Base-by-base conservation (phyloP, 30 jellyfish, hydroid and myxozoan species). In the Chrysaora quinquecirrha region DNA sequence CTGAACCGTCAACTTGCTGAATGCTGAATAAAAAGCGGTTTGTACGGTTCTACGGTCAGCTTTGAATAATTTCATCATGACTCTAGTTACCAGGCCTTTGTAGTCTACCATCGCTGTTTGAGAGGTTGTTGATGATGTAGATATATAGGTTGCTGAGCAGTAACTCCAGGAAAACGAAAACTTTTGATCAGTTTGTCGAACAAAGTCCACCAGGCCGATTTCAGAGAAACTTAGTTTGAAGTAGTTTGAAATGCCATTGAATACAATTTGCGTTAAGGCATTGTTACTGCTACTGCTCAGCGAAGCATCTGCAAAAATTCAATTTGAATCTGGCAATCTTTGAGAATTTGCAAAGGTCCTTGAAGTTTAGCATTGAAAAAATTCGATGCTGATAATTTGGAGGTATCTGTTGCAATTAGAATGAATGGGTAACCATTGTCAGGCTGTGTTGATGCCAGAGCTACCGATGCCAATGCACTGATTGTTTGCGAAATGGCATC, bases 321-420 rank as follows among this genome's bases (percentile, higher is more conserved):
- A 0, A 86, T 65, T 20, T 62, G 85, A 30, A 92, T 73, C 67
- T 81, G 93, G 60, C 98, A 92, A 25, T 92, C 98, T 23, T 38
- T 63, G 1, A 81, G 25, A n/a, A 86, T 48, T 30, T 64, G 62
- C 2, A 75, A 66, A 6, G 85, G 95, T 0, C 98, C 98, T 10
- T 11, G 14, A n/a, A 81, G 74, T 33, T 71, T 43, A 0, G 68
- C 86, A 28, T 56, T 34, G 71, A 86, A 87, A 0, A 88, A 27
- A 48, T 83, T 86, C 12, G 89, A 69, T 0, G 97, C 96, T 1
- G 99, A 74, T 0, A 87, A 90, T 10, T 69, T 62, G 21, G 97
- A 32, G 48, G 77, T 73, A 71, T 88, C 99, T 11, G 89, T 82
- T 1, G 99, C 99, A 6, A 60, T 73, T 35, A 94, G 75, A 22